Base-by-base conservation (phyloP, 1,140 invertebrate species). In the Magallana ariakensis region DNA sequence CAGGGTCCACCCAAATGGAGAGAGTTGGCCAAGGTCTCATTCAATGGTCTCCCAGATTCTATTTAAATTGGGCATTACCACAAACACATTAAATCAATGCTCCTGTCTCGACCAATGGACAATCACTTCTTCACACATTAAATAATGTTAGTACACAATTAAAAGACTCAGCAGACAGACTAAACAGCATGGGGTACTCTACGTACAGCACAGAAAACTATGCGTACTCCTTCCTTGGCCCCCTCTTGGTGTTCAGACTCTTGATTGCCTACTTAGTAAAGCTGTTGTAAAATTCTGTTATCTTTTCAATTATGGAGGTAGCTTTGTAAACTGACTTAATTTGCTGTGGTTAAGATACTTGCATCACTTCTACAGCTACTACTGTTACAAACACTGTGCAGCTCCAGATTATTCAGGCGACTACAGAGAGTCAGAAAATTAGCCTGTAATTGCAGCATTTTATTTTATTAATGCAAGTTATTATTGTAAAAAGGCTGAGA, bases 191-290 rank as follows among this genome's bases (percentile, higher is more conserved):
- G 33, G 33, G 33, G 33, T 46, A 46, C 5, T 1, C 33, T 3
- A 46, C 5, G 33, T 22, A 3, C 22, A 19, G 11, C 22, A 7
- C 22, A 75, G 22, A 1, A 7, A 8, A 70, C 33, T 75, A 75
- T 26, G 66, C 33, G 10, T 33, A 33, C 33, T 26, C 66, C 66
- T 75, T 19, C 33, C 19, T 75, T 19, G 66, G 13, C 1, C 66
- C 66, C 11, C 62, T 26, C 22, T 26, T 19, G 10, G 58, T 60
- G 58, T 26, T 19, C 66, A 75, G 66, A 75, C 66, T 75, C 33
- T 75, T 75, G 66, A 75, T 75, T 75, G 66, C 66, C 66, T 75
- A 75, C 66, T 75, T 26, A 33, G 66, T 33, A 75, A 75, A 75
- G 66, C 66, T 75, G 66, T 75, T 75, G 66, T 75, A 26, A 75